Base-by-base conservation (phyloP, 2,888 invertebrate genomes). In the Tetragonula carbonaria region DNA sequence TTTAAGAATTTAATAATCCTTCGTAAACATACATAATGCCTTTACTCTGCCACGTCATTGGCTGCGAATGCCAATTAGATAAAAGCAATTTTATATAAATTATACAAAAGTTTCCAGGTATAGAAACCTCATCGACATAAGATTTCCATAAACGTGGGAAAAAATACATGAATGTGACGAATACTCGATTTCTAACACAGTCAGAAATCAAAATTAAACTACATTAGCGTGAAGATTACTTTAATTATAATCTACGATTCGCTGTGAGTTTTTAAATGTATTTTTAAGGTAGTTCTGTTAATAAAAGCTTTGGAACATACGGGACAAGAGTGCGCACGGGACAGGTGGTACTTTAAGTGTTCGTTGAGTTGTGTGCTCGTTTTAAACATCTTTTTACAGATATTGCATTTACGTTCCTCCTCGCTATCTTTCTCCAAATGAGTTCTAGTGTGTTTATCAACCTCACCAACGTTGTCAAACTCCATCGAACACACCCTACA, bases 261-360 rank as follows among this genome's bases (percentile, higher is more conserved):
- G 23, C 78, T 77, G 67, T 93, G 93, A 14, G 88, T 91, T 71
- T 91, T 92, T 78, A 93, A 81, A 65, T 93, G 93, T 81, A 90
- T 90, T 70, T 90, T 90, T 6, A 93, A 80, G 18, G 92, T 90
- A 5, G 90, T 86, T 84, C 89, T 89, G 79, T 93, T 93, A 50
- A 93, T 92, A 63, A 93, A 93, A 14, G 89, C 89, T 85, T 93
- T 93, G 0, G 90, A 88, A 67, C 93, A 93, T 63, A 91, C 78
- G 2, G 90, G 90, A 76, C 93, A 93, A 14, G 90, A 86, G 73
- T 91, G 87, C 5, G 91, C 91, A 2, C 90, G 89, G 0, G 91
- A 86, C 18, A 93, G 77, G 59, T 93, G 93, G 66, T 88, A 88
- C 13, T 90, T 87, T 45, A 93, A 83, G 84, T 93, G 93, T 55